Base-by-base conservation (phyloP, 2,888 invertebrate species). In the Aporophyla nigra region DNA sequence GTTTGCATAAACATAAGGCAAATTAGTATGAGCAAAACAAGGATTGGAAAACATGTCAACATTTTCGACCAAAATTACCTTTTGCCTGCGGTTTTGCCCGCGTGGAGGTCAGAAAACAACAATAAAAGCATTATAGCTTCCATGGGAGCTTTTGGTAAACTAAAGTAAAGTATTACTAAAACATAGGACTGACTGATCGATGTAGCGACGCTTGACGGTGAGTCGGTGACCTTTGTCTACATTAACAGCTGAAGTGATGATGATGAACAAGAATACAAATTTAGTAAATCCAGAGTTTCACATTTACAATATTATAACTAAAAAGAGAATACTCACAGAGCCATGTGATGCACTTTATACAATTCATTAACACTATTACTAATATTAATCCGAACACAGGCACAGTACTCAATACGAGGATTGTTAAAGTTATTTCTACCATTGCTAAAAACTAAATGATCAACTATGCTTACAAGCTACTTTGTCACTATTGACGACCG, bases 401-500 rank as follows among this genome's bases (percentile, higher is more conserved):
- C 24, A 73, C 10, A 33, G 5, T 2, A 16, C 21, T 56, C n/a
- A 66, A 21, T 6, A 6, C 2, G 16, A 66, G 1, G 5, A 67
- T 21, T 21, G 16, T 5, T 1, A 33, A 58, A 33, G 1, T 0
- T 33, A 9, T 2, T 3, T 67, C 16, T 16, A 16, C 5, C 59
- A 67, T 67, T 33, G 66, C 9, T 9, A 27, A 27, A 33, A 67
- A n/a, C 33, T 5, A 1, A 16, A 59, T 27, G 3, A n/a, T 1
- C 10, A 33, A 9, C 21, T 19, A 43, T 19, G 5, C 16, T 6
- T 58, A 33, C 16, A 33, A n/a, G 5, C 27, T 27, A 46, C 40
- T 75, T 74, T 27, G 27, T 27, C 71, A 74, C 53, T 54, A 16
- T 27, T 43, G 43, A 43, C 12, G 74, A 74, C 43, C 27, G n/a